Evolutionary conservation across 1,140 invertebrate genomes (phyloP), one percentile per base, ranked within the genome.

Genomic region (Melanaphis sacchari): DNA sequence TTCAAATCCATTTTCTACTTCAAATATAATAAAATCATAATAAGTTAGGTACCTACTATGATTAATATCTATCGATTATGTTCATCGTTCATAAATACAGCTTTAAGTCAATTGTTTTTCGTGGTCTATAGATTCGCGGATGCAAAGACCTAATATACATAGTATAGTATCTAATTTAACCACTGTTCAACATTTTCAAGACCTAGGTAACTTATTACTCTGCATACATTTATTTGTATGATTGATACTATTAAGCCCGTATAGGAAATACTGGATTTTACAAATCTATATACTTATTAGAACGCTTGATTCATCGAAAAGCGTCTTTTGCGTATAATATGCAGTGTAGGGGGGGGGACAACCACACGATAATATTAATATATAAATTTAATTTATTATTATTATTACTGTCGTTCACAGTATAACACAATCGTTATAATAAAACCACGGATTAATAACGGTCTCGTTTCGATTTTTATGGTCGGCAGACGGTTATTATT

Each of bases 401-500:
- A 76, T 59, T 59, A 59, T 59, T 59, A 59, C 59, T 76, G 59
- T 76, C 59, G 31, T 76, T n/a, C n/a, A 76, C 59, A 76, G 15
- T 76, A 76, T n/a, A 76, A 76, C 59, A 76, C 31, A n/a, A 76
- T 21, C 59, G 59, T n/a, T 76, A n/a, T 76, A 76, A 76, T 76
- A 76, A 76, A 66, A 76, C 18, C 59, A n/a, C 59, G 59, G 59
- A 76, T 76, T 76, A 76, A 76, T 76, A 76, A 76, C n/a, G 59
- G 59, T 76, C 59, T 76, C 59, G 59, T 76, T 76, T 76, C 59
- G n/a, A 76, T 76, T 76, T 76, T 76, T 76, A 76, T 76, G 59
- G 59, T 24, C 59, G n/a, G 59, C 59, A 76, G 59, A 76, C 59
- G 59, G 59, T 76, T 76, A 36, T n/a, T 76, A 76, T 76, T 76